Evolutionary conservation across 2,113 vertebrate genomes (phyloP).

Genomic region (Montifringilla adamsi): DNA sequence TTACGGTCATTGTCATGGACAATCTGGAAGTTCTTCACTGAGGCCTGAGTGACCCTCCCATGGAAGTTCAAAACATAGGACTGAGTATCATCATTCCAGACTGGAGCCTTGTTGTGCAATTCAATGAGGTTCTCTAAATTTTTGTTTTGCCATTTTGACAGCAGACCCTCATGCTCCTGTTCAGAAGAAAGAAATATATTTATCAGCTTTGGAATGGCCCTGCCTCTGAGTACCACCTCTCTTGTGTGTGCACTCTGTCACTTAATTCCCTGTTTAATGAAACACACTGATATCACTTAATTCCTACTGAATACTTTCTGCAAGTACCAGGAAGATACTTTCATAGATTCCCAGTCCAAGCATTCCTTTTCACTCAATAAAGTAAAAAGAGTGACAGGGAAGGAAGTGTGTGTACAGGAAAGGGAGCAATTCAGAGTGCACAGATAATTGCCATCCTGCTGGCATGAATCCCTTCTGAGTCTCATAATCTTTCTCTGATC

Average conservation of each 20-base stretch:
- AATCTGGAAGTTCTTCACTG: constrained; percentile 98
- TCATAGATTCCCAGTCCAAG: neutral
- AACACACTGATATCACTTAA: neutral
- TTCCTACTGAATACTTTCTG: neutral
- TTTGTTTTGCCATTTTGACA: constrained; percentile 89
- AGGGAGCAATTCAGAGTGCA: neutral
- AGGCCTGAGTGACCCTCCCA: constrained; percentile 94
- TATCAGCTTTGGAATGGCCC: neutral
- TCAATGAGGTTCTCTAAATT: constrained; percentile 91
- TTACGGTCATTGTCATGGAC: constrained; percentile 95
- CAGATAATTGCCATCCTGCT: neutral
- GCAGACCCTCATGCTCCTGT: constrained; percentile 90
- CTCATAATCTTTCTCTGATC: neutral
- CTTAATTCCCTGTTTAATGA: neutral
- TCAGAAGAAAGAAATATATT: neutral
- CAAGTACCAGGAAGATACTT: neutral
- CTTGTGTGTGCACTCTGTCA: neutral
- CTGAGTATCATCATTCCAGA: constrained; percentile 97
- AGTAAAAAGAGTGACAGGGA: neutral
- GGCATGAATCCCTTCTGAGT: neutral
- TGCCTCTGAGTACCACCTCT: neutral
- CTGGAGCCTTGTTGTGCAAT: constrained; percentile 93
- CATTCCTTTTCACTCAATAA: neutral
- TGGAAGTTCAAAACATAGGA: constrained; percentile 97
- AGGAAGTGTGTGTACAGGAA: neutral